Evolutionary conservation across 2,113 vertebrate genomes (phyloP).

Genomic region (Sinocyclocheilus anophthalmus): DNA sequence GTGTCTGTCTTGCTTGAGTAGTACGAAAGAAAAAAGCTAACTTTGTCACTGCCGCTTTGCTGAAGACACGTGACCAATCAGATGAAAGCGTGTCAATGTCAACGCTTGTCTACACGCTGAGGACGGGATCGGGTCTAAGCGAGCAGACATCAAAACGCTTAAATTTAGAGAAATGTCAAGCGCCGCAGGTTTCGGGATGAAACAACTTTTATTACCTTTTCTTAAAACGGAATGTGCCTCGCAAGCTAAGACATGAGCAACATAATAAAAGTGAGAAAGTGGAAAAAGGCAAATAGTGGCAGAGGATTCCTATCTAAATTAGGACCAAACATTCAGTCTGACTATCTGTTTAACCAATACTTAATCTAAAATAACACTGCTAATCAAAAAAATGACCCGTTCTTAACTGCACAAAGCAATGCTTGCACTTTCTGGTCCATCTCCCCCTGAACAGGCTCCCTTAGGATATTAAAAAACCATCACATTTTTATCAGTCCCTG

Average conservation of each 20-base stretch:
- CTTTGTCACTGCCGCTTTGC: conserved; percentile 68
- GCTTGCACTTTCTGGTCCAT: conserved; percentile 18
- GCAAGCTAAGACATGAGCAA: conserved; percentile 27
- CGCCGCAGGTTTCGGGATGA: conserved; percentile 66
- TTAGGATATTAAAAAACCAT: conserved; percentile 51
- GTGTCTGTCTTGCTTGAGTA: conserved; percentile 55
- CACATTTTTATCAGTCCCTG: conserved; percentile 69
- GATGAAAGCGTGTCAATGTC: conserved; percentile 73
- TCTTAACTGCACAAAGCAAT: conserved; percentile 31
- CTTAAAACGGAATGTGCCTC: conserved; percentile 69
- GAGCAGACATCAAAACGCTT: conserved; percentile 69
- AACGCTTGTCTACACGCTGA: conserved; percentile 71
- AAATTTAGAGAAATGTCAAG: conserved; percentile 72
- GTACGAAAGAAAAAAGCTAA: conserved; percentile 51
- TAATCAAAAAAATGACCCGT: conserved; percentile 20
- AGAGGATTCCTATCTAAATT: conserved; percentile 5
- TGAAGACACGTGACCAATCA: conserved; percentile 74
- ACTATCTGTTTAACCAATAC: conserved; percentile 29
- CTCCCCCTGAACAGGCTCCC: conserved; percentile 36
- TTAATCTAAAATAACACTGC: conserved; percentile 20
- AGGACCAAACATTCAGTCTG: conserved; percentile 15
- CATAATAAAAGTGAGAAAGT: conserved; percentile 36
- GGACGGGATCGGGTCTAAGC: conserved; percentile 67
- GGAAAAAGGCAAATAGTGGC: conserved; percentile 14
- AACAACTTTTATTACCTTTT: conserved; percentile 72